Evolutionary conservation across 2,888 invertebrate species (phyloP), one percentile per base, ranked within the genome.

Genomic region (Andrena hattorfiana): DNA sequence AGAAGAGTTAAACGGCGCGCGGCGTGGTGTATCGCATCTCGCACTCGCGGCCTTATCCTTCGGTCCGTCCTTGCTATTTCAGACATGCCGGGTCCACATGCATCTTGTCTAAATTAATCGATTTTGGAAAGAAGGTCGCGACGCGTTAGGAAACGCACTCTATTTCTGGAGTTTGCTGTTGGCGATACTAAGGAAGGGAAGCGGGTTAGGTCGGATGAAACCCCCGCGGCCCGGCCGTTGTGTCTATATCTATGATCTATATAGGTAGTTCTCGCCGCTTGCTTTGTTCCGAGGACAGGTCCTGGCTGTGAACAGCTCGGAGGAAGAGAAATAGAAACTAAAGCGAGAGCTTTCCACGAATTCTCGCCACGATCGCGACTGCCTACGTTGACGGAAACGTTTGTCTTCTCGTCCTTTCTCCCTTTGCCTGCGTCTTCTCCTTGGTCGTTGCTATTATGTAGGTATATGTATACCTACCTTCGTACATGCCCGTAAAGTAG

Each of bases 231-330:
- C 51, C 42, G 42, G 2, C n/a, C 20, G 60, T 42, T 13, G 0
- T 3, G 42, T 3, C 42, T 42, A 3, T 42, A 42, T 42, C 42
- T 42, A 3, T 13, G 42, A 42, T 42, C 13, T 42, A 42, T 42
- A 16, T 42, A 42, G 4, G 42, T 42, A 28, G 73, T 74, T 77
- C 64, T 81, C 64, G 49, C 35, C 26, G 56, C 35, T 56, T 42
- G 35, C 68, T 81, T 69, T 59, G 56, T 77, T 23, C 49, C 8
- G 7, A 54, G 66, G 73, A 77, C 72, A 73, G 23, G 77, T 68
- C 64, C 49, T 49, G 54, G n/a, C 28, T 20, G 59, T 28, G 66
- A 73, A 66, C 66, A 42, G 7, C 56, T 32, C 70, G n/a, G 60
- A 28, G 59, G 60, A 60, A 48, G 59, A 28, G 26, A 60, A 60